These are phyloP conservation scores for Thripadectes ignobilis DNA, from an alignment of 2,797 vertebrate genomes.

Conservation along the genomic window DNA sequence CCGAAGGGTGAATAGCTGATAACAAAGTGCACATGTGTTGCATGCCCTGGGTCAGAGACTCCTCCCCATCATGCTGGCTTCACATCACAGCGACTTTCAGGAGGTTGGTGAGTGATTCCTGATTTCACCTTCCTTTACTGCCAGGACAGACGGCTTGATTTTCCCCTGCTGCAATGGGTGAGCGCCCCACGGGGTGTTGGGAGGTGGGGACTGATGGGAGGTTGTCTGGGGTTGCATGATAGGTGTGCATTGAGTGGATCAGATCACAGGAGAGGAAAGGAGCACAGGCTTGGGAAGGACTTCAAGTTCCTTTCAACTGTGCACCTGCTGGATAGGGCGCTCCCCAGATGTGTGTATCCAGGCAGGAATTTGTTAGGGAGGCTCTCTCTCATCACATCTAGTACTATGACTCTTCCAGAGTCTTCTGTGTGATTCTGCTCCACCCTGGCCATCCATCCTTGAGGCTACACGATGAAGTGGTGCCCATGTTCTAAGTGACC, in stretches of 20 bases:
- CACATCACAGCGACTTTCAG: background rate
- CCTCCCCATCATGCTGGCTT: rapidly evolving
- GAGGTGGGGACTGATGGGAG: background rate
- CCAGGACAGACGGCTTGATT: background rate
- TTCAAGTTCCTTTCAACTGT: background rate
- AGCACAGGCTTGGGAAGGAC: background rate
- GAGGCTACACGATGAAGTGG: background rate
- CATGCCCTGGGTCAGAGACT: background rate
- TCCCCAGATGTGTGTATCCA: background rate
- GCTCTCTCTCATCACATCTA: background rate
- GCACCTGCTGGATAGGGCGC: background rate
- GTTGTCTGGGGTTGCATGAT: background rate
- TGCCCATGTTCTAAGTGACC: background rate
- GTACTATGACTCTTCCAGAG: background rate
- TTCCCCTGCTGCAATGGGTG: background rate
- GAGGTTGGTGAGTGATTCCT: background rate
- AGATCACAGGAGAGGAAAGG: background rate
- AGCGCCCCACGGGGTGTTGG: background rate
- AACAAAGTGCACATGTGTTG: background rate
- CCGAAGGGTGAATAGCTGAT: background rate
- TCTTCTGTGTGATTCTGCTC: background rate
- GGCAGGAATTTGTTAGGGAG: background rate
- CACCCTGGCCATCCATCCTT: background rate
- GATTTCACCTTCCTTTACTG: background rate
- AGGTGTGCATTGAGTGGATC: background rate